These are phyloP conservation scores for Lagopus leucura DNA, from an alignment of 2,113 vertebrate genomes.

Conservation along the genomic window DNA sequence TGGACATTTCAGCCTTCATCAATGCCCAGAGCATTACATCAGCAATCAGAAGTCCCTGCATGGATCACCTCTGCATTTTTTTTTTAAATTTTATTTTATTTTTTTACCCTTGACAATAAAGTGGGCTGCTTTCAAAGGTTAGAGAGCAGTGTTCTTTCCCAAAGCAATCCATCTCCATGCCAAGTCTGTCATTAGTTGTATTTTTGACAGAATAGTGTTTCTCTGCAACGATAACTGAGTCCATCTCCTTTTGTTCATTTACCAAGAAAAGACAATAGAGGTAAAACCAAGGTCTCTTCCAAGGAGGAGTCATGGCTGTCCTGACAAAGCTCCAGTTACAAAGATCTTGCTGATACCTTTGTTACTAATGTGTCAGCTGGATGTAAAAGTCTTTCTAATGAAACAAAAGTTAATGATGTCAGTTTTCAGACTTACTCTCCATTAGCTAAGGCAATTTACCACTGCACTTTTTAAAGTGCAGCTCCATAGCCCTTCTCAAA, in stretches of 20 bases:
- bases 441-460: conserved; percentile 26
- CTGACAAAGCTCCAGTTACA: background rate
- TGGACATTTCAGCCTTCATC: background rate
- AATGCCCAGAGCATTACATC: background rate
- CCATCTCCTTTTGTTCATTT: background rate
- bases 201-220: background rate
- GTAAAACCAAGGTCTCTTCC: background rate
- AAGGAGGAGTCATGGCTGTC: background rate
- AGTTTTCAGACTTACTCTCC: conserved; percentile 20
- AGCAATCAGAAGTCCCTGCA: background rate
- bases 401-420: conserved; percentile 2
- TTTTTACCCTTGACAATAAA: background rate
- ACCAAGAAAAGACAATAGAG: background rate
- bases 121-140: background rate
- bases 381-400: conserved; percentile 36
- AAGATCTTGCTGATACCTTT: background rate
- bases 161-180: background rate
- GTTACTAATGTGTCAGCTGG: background rate
- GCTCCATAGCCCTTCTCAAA: background rate
- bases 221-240: background rate
- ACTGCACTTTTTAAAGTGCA: background rate
- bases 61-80: background rate
- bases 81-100: background rate
- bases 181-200: background rate
- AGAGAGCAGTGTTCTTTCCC: background rate